Conservation (phyloP, 2,113 vertebrate species). For the Pitta sordida region DNA sequence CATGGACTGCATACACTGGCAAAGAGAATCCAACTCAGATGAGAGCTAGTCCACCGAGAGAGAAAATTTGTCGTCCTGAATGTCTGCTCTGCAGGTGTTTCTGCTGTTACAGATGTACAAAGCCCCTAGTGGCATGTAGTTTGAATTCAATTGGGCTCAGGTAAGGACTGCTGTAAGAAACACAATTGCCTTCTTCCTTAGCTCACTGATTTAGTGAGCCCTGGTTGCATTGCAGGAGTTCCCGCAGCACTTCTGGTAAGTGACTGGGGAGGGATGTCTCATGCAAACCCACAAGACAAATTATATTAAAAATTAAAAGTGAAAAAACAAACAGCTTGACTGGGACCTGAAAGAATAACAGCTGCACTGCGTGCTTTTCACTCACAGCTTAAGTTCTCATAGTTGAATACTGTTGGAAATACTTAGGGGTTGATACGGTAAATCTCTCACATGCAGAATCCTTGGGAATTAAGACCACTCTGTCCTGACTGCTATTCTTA, state of each 20-base stretch:
- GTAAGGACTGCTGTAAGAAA: neutral
- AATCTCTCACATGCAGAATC: neutral
- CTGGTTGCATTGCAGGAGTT: neutral
- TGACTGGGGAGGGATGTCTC: neutral
- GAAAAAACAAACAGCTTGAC: neutral
- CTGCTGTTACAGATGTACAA: neutral
- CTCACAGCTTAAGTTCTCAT: neutral
- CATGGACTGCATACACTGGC: neutral
- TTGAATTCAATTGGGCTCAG: neutral
- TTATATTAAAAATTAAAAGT: constrained; percentile 39
- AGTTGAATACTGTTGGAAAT: neutral
- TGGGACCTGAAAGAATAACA: constrained; percentile 13
- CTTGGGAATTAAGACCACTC: neutral
- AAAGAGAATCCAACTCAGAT: neutral
- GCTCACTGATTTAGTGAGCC: neutral
- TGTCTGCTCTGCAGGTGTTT: constrained; percentile 5
- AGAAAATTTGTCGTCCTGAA: constrained; percentile 6
- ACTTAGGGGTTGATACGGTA: neutral
- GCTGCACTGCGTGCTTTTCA: neutral
- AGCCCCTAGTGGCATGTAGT: neutral
- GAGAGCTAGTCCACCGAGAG: neutral
- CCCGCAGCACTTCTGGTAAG: neutral
- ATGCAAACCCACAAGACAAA: constrained; percentile 11
- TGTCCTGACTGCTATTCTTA: neutral
- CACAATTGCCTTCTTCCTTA: neutral